Base-by-base conservation (phyloP, 2,888 invertebrate species). In the Phytoseiulus persimilis region DNA sequence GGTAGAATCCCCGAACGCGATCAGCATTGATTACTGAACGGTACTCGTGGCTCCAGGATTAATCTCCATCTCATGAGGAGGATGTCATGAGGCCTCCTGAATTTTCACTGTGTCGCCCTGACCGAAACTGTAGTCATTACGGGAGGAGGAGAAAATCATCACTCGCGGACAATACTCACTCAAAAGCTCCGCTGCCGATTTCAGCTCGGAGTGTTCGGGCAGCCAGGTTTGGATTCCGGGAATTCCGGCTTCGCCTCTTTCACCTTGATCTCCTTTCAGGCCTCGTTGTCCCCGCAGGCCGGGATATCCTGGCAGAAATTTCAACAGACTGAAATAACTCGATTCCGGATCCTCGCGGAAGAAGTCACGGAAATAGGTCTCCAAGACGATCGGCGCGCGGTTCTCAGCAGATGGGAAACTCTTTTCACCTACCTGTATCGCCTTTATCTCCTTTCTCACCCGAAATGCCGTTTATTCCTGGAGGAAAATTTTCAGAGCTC, bases 221-320 rank as follows among this genome's bases (percentile, higher is more conserved):
- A 89, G 1, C 33, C 91, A 87, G 31, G 87, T 91, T 83, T 83
- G 89, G 0, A 83, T 83, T 46, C 91, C 91, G 31, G 87, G 39
- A 90, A 89, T 32, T 11, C 91, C 90, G 45, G 90, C 46, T 90
- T 89, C 65, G n/a, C 91, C 91, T 31, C 83, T 83, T n/a, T 83
- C 87, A 9, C 91, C 91, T 11, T 89, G 83, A 23, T 39, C 84
- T 39, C 92, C 92, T 90, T 90, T 96, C 95, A 90, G 91, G 90
- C 94, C 93, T 6, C 90, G 89, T 83, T 90, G 90, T 0, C 91
- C 91, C n/a, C 90, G 90, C 31, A 89, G 23, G 18, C 91, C 91
- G 11, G 90, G 84, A 23, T 33, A 87, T 11, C 87, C 87, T 87
- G 45, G 5, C 28, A 1, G n/a, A 0, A 84, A 83, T 31, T 83